Conservation (phyloP, 1,140 invertebrate species). For the Drosophila prosaltans region DNA sequence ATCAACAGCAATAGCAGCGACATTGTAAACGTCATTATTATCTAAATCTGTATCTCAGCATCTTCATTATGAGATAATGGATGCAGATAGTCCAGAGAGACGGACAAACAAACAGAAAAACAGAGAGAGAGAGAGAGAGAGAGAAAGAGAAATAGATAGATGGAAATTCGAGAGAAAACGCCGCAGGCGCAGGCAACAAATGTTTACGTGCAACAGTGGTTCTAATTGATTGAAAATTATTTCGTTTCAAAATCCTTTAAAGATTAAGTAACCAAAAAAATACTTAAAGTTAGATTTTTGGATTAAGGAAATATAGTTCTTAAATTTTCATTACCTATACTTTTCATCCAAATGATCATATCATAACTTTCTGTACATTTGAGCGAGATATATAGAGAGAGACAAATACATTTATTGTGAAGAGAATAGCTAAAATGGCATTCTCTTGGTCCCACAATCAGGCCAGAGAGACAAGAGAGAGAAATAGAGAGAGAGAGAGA, state of each 20-base stretch:
- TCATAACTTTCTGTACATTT: neutral
- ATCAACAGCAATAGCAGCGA: constrained; percentile 10
- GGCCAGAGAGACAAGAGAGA: constrained; percentile 6
- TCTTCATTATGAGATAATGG: constrained; percentile 36
- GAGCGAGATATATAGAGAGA: neutral
- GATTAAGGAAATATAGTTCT: neutral
- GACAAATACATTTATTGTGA: neutral
- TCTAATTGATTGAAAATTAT: neutral
- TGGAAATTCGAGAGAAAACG: neutral
- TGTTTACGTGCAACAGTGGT: constrained; percentile 15
- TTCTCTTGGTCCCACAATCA: neutral
- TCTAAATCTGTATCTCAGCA: constrained; percentile 24
- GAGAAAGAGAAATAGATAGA: neutral
- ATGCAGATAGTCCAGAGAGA: constrained; percentile 4
- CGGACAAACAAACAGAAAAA: constrained; percentile 4
- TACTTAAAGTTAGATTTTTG: neutral
- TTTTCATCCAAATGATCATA: constrained; percentile 32
- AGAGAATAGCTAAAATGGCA: neutral
- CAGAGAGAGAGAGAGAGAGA: constrained; percentile 16
- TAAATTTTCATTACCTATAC: neutral
- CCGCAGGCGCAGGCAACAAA: constrained; percentile 9
- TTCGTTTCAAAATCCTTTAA: neutral
- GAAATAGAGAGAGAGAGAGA: constrained; percentile 2
- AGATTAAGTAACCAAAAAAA: neutral
- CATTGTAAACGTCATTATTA: constrained; percentile 50